Conservation (phyloP, 2,113 vertebrate species). For the Oxygymnocypris stewartii region DNA sequence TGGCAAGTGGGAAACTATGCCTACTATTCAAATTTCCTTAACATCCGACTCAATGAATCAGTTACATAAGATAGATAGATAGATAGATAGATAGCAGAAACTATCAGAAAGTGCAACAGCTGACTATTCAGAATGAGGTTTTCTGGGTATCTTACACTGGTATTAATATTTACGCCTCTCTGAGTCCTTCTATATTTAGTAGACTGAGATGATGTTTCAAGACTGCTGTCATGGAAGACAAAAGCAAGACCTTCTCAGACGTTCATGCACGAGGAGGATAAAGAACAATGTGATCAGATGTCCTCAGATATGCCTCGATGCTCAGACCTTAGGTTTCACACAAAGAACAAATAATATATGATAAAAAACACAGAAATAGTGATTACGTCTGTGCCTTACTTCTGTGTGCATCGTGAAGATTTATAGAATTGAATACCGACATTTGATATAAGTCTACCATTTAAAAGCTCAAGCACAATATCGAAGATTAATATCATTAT, state of each 20-base stretch:
- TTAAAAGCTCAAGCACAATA: background rate
- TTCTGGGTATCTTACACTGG: constrained; percentile 61
- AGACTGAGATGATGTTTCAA: constrained; percentile 56
- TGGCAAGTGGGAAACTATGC: constrained; percentile 9
- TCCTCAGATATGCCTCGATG: constrained; percentile 1
- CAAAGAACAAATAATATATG: background rate
- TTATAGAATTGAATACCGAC: background rate
- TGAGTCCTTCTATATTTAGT: constrained; percentile 50
- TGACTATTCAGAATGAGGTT: constrained; percentile 66
- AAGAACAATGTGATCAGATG: constrained; percentile 51
- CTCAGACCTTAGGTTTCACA: constrained; percentile 13
- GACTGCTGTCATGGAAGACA: constrained; percentile 60
- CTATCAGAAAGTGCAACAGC: constrained; percentile 47
- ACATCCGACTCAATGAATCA: constrained; percentile 4
- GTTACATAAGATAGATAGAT: background rate
- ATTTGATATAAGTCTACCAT: background rate
- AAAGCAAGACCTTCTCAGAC: constrained; percentile 38
- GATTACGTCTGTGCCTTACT: background rate
- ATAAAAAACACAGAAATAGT: background rate
- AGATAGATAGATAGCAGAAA: background rate
- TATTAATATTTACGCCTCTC: constrained; percentile 76
- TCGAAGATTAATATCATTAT: background rate
- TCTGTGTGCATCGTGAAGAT: background rate
- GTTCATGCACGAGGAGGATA: constrained; percentile 8
- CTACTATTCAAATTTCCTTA: background rate